Evolutionary conservation across 2,797 vertebrate species (phyloP).

Genomic region (Lutjanus campechanus): DNA sequence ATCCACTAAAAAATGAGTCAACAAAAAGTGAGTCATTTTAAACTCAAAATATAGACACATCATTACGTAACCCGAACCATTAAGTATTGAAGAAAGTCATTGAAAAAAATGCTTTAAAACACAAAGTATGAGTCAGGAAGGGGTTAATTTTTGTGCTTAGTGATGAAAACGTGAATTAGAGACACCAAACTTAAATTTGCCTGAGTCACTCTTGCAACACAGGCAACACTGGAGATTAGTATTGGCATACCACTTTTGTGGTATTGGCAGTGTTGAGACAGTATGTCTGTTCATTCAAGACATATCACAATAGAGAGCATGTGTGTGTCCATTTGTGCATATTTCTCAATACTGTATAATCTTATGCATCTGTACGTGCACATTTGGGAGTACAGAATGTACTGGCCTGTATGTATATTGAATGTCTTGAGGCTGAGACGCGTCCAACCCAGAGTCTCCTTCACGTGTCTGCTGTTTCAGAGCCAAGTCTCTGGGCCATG

Average conservation of each 20-base stretch:
- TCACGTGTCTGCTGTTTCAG: conserved; percentile 55
- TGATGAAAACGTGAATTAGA: background rate
- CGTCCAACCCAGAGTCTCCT: conserved; percentile 67
- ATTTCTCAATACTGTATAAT: conserved; percentile 3
- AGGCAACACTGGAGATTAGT: background rate
- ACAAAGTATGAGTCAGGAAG: background rate
- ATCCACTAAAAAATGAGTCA: too few relatives aligned
- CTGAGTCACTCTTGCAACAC: conserved; percentile 1
- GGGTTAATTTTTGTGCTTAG: background rate
- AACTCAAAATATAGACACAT: too few relatives aligned
- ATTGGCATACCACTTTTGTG: conserved; percentile 19
- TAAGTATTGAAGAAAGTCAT: background rate
- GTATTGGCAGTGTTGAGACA: background rate
- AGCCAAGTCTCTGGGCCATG: conserved; percentile 74
- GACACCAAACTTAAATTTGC: background rate
- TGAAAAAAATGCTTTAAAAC: background rate
- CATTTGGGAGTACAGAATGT: conserved; percentile 57
- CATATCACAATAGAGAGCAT: background rate
- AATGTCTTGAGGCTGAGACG: conserved; percentile 54
- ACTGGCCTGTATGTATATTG: conserved; percentile 46
- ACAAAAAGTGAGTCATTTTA: too few relatives aligned
- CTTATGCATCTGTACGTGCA: conserved; percentile 38
- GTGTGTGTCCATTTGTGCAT: background rate
- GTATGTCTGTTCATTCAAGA: background rate
- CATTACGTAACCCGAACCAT: background rate